Conservation (phyloP, 2,113 vertebrate species). For the Garra rufa region DNA sequence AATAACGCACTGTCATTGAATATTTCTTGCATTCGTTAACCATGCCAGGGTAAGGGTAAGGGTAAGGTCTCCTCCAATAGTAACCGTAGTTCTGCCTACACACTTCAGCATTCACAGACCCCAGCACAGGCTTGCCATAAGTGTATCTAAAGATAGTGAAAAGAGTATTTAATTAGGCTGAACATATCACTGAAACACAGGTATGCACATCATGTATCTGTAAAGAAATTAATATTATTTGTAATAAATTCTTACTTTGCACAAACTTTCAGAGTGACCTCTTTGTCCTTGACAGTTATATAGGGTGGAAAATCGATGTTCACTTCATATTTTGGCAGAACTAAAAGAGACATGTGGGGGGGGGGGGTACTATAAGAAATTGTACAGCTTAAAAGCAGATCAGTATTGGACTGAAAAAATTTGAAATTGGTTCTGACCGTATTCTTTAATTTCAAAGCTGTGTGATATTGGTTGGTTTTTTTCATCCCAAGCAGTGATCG, state of each 20-base stretch:
- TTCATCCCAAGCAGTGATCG: constrained; percentile 61
- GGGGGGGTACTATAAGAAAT: not conserved
- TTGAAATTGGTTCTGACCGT: constrained; percentile 64
- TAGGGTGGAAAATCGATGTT: constrained; percentile 67
- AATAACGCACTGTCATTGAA: constrained; percentile 62
- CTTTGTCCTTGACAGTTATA: constrained; percentile 67
- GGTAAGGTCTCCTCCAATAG: fast-evolving
- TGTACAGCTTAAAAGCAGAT: too few relatives aligned
- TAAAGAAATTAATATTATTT: not conserved
- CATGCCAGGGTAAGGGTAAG: too few relatives aligned
- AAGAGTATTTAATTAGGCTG: not conserved
- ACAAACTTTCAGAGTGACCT: constrained; percentile 66
- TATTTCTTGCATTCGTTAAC: constrained; percentile 63
- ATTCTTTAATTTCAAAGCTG: constrained; percentile 74
- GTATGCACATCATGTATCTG: not conserved
- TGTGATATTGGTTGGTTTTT: constrained; percentile 58
- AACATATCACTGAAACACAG: not conserved
- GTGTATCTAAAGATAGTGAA: constrained; percentile 69
- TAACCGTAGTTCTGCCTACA: constrained; percentile 46
- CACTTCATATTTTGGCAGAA: constrained; percentile 78
- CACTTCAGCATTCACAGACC: constrained; percentile 61
- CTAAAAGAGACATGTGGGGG: constrained; percentile 64
- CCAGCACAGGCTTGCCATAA: constrained; percentile 77
- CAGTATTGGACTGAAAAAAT: not conserved
- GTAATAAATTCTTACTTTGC: constrained; percentile 68